A percentile compares a stretch with the other conserved stretches of the same genome.
phyloP scores from a whole-genome alignment of 2,113 vertebrate genomes.

The Marcusenius ussheri region DNA sequence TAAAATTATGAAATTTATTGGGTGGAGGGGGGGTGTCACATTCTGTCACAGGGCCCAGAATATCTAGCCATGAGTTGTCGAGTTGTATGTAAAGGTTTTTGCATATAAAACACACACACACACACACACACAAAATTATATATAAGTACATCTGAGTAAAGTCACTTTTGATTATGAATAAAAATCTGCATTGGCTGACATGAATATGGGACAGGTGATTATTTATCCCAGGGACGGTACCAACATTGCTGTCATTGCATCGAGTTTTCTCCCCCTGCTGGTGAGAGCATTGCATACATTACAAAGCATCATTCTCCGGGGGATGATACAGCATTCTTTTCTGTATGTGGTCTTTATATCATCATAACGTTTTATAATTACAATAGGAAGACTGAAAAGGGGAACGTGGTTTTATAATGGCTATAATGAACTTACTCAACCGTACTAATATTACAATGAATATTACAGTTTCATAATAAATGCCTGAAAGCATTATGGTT shows the following conservation, averaged over 20 bases:
- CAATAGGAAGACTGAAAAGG: neutral
- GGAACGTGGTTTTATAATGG: neutral
- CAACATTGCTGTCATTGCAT: neutral
- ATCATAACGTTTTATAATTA: neutral
- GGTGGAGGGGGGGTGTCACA: neutral
- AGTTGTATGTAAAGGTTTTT: neutral
- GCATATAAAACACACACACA: neutral
- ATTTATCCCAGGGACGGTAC: neutral
- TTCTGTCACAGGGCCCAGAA: neutral
- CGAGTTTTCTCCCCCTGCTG: constrained; percentile 16
- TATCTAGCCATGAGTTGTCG: neutral
- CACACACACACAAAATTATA: no score
- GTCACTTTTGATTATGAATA: neutral
- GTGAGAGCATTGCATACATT: neutral
- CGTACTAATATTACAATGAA: neutral
- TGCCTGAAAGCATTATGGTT: neutral
- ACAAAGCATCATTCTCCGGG: neutral
- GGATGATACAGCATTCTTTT: neutral
- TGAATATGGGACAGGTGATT: neutral
- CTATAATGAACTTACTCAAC: neutral
- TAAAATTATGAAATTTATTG: neutral
- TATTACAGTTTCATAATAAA: neutral
- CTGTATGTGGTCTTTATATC: neutral
- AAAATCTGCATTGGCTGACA: neutral
- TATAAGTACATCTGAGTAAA: neutral